Percentiles rank a stretch among this genome's conserved stretches.
Conservation (phyloP, 2,113 vertebrate species). For the Chloebia gouldiae region DNA sequence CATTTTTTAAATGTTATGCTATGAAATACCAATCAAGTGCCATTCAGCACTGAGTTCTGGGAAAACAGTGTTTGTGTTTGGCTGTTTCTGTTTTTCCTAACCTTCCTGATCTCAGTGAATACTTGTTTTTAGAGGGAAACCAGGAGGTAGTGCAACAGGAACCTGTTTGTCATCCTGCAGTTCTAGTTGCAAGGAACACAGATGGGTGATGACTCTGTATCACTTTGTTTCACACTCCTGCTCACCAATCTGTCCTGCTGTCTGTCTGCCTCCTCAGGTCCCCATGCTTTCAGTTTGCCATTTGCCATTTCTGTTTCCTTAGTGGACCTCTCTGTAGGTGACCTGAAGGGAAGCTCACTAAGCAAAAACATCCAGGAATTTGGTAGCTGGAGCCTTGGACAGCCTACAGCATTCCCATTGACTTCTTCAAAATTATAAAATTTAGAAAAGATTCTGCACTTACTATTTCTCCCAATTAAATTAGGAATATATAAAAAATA, state of each 20-base stretch:
- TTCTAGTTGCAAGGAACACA: not conserved
- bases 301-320: not conserved
- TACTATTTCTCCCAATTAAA: not conserved
- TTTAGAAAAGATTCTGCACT: not conserved
- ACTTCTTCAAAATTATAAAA: not conserved
- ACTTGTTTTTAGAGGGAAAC: not conserved
- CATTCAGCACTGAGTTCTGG: not conserved
- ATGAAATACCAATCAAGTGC: not conserved
- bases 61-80: not conserved
- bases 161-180: not conserved
- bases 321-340: not conserved
- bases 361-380: not conserved
- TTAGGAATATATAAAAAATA: not conserved
- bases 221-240: not conserved
- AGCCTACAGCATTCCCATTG: not conserved
- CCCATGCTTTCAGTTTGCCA: not conserved
- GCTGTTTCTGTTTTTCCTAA: not conserved
- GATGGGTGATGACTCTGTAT: not conserved
- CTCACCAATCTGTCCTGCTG: not conserved
- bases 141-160: not conserved
- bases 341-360: not conserved
- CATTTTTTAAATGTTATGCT: not conserved
- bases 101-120: not conserved
- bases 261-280: not conserved
- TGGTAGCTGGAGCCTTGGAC: not conserved